Base-by-base conservation (phyloP, 2,113 vertebrate species). In the Zosterops japonicus region DNA sequence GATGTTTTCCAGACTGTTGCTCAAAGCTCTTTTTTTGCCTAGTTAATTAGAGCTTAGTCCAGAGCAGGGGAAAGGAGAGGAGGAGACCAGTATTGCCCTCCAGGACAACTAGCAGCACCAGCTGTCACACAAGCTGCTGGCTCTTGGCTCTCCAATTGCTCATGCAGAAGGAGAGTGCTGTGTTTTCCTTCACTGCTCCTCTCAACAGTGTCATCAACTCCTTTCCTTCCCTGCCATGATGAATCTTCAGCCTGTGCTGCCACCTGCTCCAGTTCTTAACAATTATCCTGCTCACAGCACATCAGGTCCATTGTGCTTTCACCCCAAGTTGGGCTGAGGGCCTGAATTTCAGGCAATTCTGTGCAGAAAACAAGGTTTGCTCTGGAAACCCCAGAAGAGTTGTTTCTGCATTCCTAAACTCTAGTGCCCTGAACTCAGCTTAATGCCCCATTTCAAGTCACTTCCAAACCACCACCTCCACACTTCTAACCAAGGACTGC, bases 41-140 rank as follows among this genome's bases (percentile, higher is more conserved):
- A 44, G 76, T 60, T 92, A 81, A 93, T 95, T 95, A 76, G 83
- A 87, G 35, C 49, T 89, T 59, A 60, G 83, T 68, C 56, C 83
- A 81, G 80, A 78, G 69, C 24, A 35, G 60, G 31, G 11, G 46
- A 49, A 68, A 92, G 49, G 63, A 80, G 63, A 88, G 63, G 29
- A 90, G 39, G 63, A 91, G 52, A 68, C 55, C 12, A 4, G 44
- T 44, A 56, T 21, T 64, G 44, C 91, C 87, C 94, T 94, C 91
- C 94, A 96, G 94, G 89, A 90, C 93, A 87, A 75, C 80, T 49
- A 75, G 72, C 44, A 89, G 56, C 83, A 96, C 91, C 93, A 96
- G 91, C 93, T 96, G 94, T 95, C 89, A 71, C 94, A 84, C 93
- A 97, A 82, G 94, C 95, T 97, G 95, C 94, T 94, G 74, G 44